Conservation (phyloP, 2,888 invertebrate species). For the Plemyria rubiginata region DNA sequence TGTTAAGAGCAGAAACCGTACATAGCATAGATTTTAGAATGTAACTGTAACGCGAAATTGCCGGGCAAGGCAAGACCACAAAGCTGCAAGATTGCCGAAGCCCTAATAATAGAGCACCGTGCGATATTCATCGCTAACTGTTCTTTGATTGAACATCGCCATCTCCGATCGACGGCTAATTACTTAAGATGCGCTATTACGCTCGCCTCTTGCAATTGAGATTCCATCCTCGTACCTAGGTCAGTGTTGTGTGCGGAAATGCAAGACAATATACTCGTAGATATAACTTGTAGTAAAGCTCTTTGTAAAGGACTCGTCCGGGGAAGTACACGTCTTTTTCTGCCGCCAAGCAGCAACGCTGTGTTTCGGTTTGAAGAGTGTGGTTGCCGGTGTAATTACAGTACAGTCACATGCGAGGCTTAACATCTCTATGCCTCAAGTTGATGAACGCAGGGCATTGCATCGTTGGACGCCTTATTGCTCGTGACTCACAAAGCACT, state of each 20-base stretch:
- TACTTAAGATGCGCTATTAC: constrained; percentile 59
- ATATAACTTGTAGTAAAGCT: too few relatives aligned
- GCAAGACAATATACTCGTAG: constrained; percentile 4
- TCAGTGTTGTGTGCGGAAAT: constrained; percentile 38
- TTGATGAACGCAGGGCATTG: too few relatives aligned
- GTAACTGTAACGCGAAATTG: constrained; percentile 68
- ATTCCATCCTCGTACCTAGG: constrained; percentile 47
- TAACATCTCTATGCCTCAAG: too few relatives aligned
- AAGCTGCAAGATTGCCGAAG: constrained; percentile 55
- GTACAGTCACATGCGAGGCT: too few relatives aligned
- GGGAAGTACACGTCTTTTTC: too few relatives aligned
- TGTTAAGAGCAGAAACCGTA: constrained; percentile 37
- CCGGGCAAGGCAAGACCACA: constrained; percentile 53
- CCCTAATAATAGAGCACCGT: constrained; percentile 69
- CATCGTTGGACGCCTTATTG: too few relatives aligned
- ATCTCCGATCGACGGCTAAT: constrained; percentile 59
- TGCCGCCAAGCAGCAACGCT: too few relatives aligned
- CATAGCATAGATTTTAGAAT: constrained; percentile 47
- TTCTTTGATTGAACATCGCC: constrained; percentile 69
- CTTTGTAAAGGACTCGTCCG: too few relatives aligned
- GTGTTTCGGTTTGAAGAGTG: too few relatives aligned
- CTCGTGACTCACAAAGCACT: too few relatives aligned
- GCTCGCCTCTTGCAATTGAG: constrained; percentile 53
- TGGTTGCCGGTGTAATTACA: too few relatives aligned
- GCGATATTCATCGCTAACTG: constrained; percentile 77